Conservation (phyloP, 2,888 invertebrate genomes). For the Epsilonema sp. region DNA sequence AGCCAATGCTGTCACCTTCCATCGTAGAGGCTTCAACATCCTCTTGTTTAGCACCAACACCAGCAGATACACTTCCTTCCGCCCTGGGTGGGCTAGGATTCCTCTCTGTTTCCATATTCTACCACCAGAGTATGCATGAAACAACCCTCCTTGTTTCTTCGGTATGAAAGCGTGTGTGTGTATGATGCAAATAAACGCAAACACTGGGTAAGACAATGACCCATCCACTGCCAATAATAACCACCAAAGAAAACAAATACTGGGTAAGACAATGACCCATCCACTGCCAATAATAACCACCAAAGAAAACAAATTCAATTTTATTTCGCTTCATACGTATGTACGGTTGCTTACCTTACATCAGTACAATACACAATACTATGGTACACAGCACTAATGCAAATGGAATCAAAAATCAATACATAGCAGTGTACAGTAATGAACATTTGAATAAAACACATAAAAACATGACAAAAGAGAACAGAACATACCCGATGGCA, state of each 20-base stretch:
- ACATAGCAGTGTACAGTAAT: no score
- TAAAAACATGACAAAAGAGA: no score
- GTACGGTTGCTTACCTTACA: neutral
- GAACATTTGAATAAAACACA: no score
- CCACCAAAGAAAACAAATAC: neutral
- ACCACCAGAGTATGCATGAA: no score
- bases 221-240: neutral
- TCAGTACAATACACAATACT: no score
- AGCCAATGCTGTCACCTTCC: neutral
- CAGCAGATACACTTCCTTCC: neutral
- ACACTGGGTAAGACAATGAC: neutral
- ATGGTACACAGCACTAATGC: no score
- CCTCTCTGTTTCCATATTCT: neutral
- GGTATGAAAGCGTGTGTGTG: no score
- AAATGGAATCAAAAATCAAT: neutral
- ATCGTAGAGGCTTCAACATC: no score
- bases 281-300: neutral
- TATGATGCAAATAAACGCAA: neutral
- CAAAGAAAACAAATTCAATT: neutral
- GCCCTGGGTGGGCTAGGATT: neutral
- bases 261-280: neutral
- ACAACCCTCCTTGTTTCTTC: no score
- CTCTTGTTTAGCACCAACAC: no score
- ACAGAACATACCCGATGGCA: no score
- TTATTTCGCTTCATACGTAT: neutral